These are phyloP conservation scores for Mormyrus iriodes DNA, from an alignment of 2,113 vertebrate genomes.

Conservation along the genomic window DNA sequence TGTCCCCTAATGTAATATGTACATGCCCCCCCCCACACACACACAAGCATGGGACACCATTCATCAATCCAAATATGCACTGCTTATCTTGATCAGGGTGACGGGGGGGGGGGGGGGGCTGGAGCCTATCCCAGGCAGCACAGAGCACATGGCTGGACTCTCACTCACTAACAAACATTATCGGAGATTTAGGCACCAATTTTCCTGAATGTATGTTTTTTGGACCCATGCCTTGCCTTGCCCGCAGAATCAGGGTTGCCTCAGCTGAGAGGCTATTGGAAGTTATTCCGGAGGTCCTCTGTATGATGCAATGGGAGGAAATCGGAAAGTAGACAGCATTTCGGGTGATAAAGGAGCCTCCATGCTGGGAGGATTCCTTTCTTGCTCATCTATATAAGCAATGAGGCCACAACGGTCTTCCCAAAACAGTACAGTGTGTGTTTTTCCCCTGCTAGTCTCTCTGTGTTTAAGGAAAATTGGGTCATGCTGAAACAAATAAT, in stretches of 20 bases:
- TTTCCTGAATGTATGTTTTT: background rate
- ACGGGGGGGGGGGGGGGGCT: no score
- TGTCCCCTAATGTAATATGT: no score
- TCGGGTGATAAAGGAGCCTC: background rate
- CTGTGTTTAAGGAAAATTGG: background rate
- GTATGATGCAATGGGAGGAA: constrained; percentile 21
- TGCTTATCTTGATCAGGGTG: background rate
- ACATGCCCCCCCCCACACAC: no score
- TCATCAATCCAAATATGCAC: background rate
- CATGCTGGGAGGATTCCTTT: background rate
- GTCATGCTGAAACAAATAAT: background rate
- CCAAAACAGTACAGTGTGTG: background rate
- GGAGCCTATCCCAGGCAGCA: background rate
- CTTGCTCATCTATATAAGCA: background rate
- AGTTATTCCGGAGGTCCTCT: background rate
- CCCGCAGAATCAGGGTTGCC: background rate
- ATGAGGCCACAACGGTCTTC: background rate
- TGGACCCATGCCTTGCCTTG: background rate
- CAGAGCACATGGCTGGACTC: no score
- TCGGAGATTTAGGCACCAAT: background rate
- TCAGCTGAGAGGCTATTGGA: constrained; percentile 19
- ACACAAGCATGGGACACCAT: background rate
- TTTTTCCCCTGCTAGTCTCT: background rate
- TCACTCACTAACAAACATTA: background rate
- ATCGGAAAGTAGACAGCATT: constrained; percentile 3